Percentiles rank a stretch among this genome's conserved stretches.
phyloP scores from a whole-genome alignment of 2,888 invertebrate species.

The Pemphredon lugubris region DNA sequence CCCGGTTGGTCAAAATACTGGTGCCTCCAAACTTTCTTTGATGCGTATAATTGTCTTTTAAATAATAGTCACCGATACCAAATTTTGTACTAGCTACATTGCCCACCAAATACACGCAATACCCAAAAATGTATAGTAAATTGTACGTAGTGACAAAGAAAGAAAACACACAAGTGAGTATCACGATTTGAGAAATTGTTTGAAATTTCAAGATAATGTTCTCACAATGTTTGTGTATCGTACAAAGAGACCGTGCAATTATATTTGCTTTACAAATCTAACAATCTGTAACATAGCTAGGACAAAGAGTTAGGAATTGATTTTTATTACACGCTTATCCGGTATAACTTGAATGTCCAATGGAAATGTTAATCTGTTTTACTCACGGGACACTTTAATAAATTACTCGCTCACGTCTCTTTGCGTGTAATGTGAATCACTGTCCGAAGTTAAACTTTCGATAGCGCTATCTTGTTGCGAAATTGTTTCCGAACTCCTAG shows the following conservation, averaged over 20 bases:
- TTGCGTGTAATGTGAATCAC: slow-evolving; percentile 72
- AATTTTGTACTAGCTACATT: slow-evolving; percentile 60
- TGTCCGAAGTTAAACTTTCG: slow-evolving; percentile 73
- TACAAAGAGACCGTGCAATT: slow-evolving; percentile 43
- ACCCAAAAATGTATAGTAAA: slow-evolving; percentile 47
- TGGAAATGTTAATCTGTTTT: slow-evolving; percentile 45
- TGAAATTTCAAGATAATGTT: slow-evolving; percentile 18
- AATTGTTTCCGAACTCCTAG: slow-evolving; percentile 75
- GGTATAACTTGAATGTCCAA: slow-evolving; percentile 36
- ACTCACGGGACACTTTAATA: slow-evolving; percentile 19
- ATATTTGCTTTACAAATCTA: slow-evolving; percentile 36
- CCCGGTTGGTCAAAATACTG: too few species aligned
- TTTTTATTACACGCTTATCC: slow-evolving; percentile 35
- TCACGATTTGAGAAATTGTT: slow-evolving; percentile 18
- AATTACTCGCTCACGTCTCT: slow-evolving; percentile 68
- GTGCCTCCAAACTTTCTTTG: too few species aligned
- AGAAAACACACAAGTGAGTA: slow-evolving; percentile 31
- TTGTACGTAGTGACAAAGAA: slow-evolving; percentile 41
- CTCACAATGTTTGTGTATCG: slow-evolving; percentile 20
- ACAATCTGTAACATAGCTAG: slow-evolving; percentile 43
- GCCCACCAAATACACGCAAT: slow-evolving; percentile 46
- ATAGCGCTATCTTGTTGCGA: slow-evolving; percentile 75
- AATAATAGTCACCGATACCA: slow-evolving; percentile 54
- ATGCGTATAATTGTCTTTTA: slow-evolving; percentile 49
- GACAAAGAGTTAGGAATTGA: slow-evolving; percentile 35